These are phyloP conservation scores for Bicyclus anynana DNA, from an alignment of 1,140 invertebrate genomes.

Conservation along the genomic window DNA sequence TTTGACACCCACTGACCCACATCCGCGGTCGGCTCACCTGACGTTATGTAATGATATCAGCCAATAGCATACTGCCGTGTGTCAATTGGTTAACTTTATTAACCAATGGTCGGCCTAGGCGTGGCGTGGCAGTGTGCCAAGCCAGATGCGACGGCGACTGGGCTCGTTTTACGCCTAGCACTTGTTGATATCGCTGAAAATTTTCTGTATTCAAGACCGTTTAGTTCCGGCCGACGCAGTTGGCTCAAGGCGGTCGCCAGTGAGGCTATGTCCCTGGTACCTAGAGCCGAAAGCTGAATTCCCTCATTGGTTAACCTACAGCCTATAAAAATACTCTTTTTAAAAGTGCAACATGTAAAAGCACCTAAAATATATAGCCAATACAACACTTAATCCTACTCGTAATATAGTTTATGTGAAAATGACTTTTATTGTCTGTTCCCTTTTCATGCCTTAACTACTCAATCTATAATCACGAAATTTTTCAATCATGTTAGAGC, in stretches of 20 bases:
- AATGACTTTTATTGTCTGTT: too few relatives aligned
- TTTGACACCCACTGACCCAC: conserved; percentile 51
- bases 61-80: conserved; percentile 65
- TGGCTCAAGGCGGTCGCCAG: conserved; percentile 20
- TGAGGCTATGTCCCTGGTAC: not conserved
- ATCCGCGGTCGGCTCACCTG: conserved; percentile 49
- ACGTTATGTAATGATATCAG: conserved; percentile 48
- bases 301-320: not conserved
- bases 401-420: too few relatives aligned
- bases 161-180: conserved; percentile 57
- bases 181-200: conserved; percentile 61
- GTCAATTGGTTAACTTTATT: conserved; percentile 77
- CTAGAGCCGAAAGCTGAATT: not conserved
- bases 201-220: conserved; percentile 36
- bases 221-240: conserved; percentile 21
- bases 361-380: not conserved
- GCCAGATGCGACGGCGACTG: conserved; percentile 41
- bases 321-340: not conserved
- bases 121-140: conserved; percentile 74
- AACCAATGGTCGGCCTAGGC: conserved; percentile 75
- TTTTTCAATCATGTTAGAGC: too few relatives aligned
- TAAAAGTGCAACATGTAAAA: not conserved
- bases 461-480: too few relatives aligned
- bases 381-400: too few relatives aligned
- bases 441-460: too few relatives aligned